These are phyloP conservation scores for Physella acuta DNA, from an alignment of 1,140 invertebrate genomes.

Conservation along the genomic window DNA sequence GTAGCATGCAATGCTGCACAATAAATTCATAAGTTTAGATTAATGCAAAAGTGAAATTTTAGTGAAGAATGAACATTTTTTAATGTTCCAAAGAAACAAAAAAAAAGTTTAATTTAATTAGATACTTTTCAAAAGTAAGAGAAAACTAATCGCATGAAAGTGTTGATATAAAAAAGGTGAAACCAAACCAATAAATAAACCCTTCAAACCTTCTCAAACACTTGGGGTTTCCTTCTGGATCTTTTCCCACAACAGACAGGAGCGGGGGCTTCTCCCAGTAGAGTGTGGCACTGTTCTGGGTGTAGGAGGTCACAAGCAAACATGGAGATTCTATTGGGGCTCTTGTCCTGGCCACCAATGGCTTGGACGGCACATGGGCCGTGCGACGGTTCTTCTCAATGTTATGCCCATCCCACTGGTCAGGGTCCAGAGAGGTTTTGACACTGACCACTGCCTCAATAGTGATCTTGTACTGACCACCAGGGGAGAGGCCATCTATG, in stretches of 20 bases:
- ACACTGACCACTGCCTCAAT: conserved; percentile 60
- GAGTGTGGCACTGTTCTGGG: conserved; percentile 49
- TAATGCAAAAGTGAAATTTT: too few species aligned
- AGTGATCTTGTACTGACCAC: conserved; percentile 53
- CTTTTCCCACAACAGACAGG: conserved; percentile 49
- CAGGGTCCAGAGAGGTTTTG: conserved; percentile 56
- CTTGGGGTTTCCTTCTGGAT: conserved; percentile 28
- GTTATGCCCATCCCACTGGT: conserved; percentile 38
- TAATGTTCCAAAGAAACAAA: too few species aligned
- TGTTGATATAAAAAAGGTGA: not conserved
- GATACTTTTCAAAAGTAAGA: not conserved
- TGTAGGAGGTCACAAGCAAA: conserved; percentile 51
- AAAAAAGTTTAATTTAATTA: too few species aligned
- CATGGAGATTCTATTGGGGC: conserved; percentile 55
- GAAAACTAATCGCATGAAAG: not conserved
- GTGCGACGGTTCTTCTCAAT: conserved; percentile 53
- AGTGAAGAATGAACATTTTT: too few species aligned
- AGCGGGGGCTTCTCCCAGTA: conserved; percentile 60
- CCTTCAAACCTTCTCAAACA: conserved; percentile 24
- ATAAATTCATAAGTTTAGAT: too few species aligned
- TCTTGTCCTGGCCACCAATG: conserved; percentile 52
- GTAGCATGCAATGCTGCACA: not conserved
- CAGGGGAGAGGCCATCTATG: conserved; percentile 49
- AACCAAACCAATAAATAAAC: conserved; percentile 3
- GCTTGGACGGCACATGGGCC: conserved; percentile 55